A percentile compares a stretch with the other conserved stretches of the same genome.
Conservation (phyloP, 2,888 invertebrate species). For the Apeira syringaria region DNA sequence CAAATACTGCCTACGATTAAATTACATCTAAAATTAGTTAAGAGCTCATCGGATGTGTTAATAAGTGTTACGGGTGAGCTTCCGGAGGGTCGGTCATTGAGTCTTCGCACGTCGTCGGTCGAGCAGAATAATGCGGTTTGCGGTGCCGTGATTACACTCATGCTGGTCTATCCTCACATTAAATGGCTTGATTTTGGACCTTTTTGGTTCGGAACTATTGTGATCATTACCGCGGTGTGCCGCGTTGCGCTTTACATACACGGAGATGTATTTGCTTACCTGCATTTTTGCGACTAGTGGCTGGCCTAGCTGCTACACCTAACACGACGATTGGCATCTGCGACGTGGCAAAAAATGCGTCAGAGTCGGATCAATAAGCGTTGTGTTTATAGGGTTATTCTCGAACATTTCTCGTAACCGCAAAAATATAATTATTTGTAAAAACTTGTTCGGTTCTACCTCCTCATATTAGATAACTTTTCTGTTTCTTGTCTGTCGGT, state of each 20-base stretch:
- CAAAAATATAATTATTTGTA: too few species aligned
- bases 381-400: too few species aligned
- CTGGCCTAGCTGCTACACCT: too few species aligned
- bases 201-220: constrained; percentile 1
- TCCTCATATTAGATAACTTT: too few species aligned
- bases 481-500: too few species aligned
- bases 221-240: not conserved
- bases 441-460: too few species aligned
- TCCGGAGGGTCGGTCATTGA: constrained; percentile 31
- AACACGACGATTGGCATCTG: too few species aligned
- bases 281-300: too few species aligned
- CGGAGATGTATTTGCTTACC: too few species aligned
- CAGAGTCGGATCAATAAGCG: too few species aligned
- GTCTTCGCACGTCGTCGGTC: constrained; percentile 19
- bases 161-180: constrained; percentile 22
- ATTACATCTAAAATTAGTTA: constrained; percentile 18
- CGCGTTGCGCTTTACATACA: not conserved
- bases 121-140: constrained; percentile 34
- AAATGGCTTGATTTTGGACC: constrained; percentile 22
- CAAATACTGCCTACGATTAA: constrained; percentile 2
- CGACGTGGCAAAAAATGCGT: too few species aligned
- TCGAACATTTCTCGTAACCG: too few species aligned
- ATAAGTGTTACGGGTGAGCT: constrained; percentile 29
- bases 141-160: constrained; percentile 28
- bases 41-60: constrained; percentile 28